These are phyloP conservation scores for Mylabris phalerata DNA, from an alignment of 1,140 invertebrate genomes.

Conservation along the genomic window DNA sequence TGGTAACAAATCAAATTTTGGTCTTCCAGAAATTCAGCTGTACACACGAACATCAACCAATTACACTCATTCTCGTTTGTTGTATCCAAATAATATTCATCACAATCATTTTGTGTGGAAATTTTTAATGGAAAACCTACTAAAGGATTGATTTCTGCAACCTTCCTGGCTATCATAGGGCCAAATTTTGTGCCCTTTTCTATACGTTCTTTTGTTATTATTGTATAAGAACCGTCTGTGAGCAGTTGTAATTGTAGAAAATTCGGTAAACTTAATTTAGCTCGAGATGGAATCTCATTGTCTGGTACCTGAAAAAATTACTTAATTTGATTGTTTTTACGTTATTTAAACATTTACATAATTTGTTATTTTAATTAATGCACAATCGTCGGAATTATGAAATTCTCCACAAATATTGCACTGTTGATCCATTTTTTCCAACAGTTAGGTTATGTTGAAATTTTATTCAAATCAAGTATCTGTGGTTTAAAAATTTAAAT, in stretches of 20 bases:
- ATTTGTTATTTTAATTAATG: slow-evolving; percentile 17
- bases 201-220: slow-evolving; percentile 25
- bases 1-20: slow-evolving; percentile 63
- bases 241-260: slow-evolving; percentile 29
- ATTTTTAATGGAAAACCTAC: slow-evolving; percentile 37
- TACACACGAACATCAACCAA: slow-evolving; percentile 58
- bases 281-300: slow-evolving; percentile 32
- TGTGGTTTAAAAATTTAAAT: no score
- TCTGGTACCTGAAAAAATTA: slow-evolving; percentile 29
- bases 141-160: slow-evolving; percentile 30
- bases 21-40: slow-evolving; percentile 43
- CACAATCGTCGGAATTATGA: slow-evolving; percentile 26
- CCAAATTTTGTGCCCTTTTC: slow-evolving; percentile 36
- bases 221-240: slow-evolving; percentile 26
- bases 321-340: background rate
- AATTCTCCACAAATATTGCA: slow-evolving; percentile 33
- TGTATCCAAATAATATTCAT: slow-evolving; percentile 48
- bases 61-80: slow-evolving; percentile 51
- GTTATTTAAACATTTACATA: slow-evolving; percentile 19
- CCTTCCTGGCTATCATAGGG: slow-evolving; percentile 34
- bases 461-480: no score
- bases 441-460: no score
- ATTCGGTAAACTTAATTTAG: slow-evolving; percentile 33
- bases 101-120: slow-evolving; percentile 31
- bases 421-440: background rate